A percentile compares a stretch with the other conserved stretches of the same genome.
phyloP scores from a whole-genome alignment of 2,888 invertebrate species.

The Latrodectus hesperus region DNA sequence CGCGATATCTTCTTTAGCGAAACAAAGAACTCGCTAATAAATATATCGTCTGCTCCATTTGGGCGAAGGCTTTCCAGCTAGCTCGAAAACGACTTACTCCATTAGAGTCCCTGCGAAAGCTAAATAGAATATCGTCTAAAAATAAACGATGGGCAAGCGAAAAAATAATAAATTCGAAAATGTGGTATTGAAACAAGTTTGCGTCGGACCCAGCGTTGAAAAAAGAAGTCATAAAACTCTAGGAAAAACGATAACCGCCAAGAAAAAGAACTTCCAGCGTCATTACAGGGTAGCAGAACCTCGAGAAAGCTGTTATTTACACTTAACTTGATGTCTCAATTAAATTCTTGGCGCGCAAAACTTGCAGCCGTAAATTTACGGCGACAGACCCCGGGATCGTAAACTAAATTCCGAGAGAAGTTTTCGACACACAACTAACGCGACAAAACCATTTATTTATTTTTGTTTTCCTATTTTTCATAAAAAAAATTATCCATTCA shows the following conservation, averaged over 20 bases:
- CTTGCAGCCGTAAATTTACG: slow-evolving; percentile 29
- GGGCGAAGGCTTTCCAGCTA: too few relatives aligned
- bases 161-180: too few relatives aligned
- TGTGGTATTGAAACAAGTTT: too few relatives aligned
- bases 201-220: too few relatives aligned
- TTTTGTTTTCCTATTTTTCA: too few relatives aligned
- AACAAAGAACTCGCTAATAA: slow-evolving; percentile 29
- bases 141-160: too few relatives aligned
- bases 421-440: too few relatives aligned
- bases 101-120: too few relatives aligned
- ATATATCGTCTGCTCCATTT: slow-evolving; percentile 4
- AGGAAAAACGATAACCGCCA: slow-evolving; percentile 10
- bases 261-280: neutral
- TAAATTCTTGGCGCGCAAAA: slow-evolving; percentile 27
- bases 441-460: too few relatives aligned
- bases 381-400: slow-evolving; percentile 7
- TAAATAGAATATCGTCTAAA: too few relatives aligned
- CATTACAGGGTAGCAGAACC: slow-evolving; percentile 16
- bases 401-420: slow-evolving; percentile 24
- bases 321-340: slow-evolving; percentile 47
- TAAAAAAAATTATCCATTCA: too few relatives aligned
- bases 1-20: slow-evolving; percentile 3
- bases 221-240: slow-evolving; percentile 11
- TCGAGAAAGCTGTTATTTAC: slow-evolving; percentile 44
- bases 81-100: too few relatives aligned